These are phyloP conservation scores for Agrypnus murinus DNA, from an alignment of 2,888 invertebrate species.

Conservation along the genomic window DNA sequence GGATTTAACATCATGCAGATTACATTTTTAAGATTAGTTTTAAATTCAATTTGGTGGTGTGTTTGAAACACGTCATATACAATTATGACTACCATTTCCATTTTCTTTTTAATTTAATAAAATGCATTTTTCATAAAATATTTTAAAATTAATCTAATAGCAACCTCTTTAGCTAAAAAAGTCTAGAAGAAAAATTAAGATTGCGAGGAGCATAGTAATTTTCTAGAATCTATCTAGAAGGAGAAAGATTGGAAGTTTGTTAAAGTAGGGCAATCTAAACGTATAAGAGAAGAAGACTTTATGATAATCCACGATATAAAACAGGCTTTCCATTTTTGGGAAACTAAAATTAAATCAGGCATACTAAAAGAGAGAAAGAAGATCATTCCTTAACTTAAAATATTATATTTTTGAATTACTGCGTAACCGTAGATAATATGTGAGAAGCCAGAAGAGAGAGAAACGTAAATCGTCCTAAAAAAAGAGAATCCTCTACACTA, in stretches of 20 bases:
- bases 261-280: constrained; percentile 14
- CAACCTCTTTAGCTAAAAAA: no score
- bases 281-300: neutral
- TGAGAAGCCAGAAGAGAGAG: neutral
- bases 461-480: constrained; percentile 30
- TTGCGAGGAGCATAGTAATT: constrained; percentile 7
- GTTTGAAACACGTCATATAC: no score
- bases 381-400: constrained; percentile 15
- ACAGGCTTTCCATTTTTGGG: constrained; percentile 27
- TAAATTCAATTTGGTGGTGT: no score
- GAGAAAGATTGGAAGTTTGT: constrained; percentile 14
- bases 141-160: no score
- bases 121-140: no score
- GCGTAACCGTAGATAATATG: constrained; percentile 1
- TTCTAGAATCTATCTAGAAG: constrained; percentile 1
- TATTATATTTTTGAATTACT: constrained; percentile 15
- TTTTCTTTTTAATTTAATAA: no score
- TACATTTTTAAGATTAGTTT: no score
- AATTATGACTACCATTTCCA: no score
- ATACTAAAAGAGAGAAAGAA: neutral
- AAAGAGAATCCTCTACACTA: constrained; percentile 24
- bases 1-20: no score
- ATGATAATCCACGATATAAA: constrained; percentile 28
- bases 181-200: no score
- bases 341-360: constrained; percentile 24